Evolutionary conservation across 2,113 vertebrate genomes (phyloP).

Genomic region (human): GRCh38 chr20:33193001-33193500

Average conservation of each 20-base stretch:
- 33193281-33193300: not conserved
- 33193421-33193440: not conserved
- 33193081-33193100: no score
- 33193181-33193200: not conserved
- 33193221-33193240: not conserved
- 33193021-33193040: not conserved
- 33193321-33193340: not conserved
- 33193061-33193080: not conserved
- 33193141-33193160: not conserved
- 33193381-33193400: not conserved
- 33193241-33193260: not conserved
- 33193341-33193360: not conserved
- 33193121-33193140: not conserved
- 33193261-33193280: not conserved
- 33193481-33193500: not conserved
- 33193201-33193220: not conserved
- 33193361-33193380: not conserved
- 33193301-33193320: no score
- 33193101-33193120: not conserved
- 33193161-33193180: not conserved
- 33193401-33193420: not conserved
- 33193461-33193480: not conserved
- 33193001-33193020: not conserved
- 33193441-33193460: slow-evolving; percentile 35
- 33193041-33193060: not conserved